Evolutionary conservation across 2,888 invertebrate genomes (phyloP), one percentile per base, ranked within the genome.

Genomic region (Drosophila mimetica): DNA sequence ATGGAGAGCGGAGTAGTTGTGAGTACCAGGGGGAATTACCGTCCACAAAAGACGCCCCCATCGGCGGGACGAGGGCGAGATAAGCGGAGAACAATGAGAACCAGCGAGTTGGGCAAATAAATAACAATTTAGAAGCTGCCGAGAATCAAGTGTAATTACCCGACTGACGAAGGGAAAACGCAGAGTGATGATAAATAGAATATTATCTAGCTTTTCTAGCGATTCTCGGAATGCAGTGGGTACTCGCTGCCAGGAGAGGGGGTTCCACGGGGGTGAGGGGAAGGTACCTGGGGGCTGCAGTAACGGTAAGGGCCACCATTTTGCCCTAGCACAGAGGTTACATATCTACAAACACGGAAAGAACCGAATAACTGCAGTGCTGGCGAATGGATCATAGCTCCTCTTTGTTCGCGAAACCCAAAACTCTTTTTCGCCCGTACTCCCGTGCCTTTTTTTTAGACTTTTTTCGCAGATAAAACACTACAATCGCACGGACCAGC

Each of bases 111-210:
- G 14, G 47, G 34, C 52, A 76, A 71, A 74, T 54, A 72, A 75
- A 51, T 48, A 47, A 39, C 55, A 60, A 69, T 67, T 70, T 50
- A 75, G 64, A 50, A 39, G 51, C 32, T 52, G 42, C 39, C 71
- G 53, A 63, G 63, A 72, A 70, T 65, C 55, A 76, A 61, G 65
- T 75, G 64, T 63, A 74, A 69, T 65, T 53, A 74, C 36, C 14
- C 20, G 20, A 9, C 18, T 30, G 8, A 47, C 18, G 18, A 58
- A 18, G 30, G 18, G 16, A 52, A 8, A 28, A 60, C 44, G 41
- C 42, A 30, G 4, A 47, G 36, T 54, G 46, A 28, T 41, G 41
- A 32, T 44, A 44, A 57, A 42, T 42, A 20, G 42, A 32, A 30
- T 36, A 66, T 77, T 6, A 3, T 47, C 6, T 6, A 3, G 25